Evolutionary conservation across 2,797 vertebrate genomes (phyloP).

Genomic region (Sternarchorhynchus goeldii): DNA sequence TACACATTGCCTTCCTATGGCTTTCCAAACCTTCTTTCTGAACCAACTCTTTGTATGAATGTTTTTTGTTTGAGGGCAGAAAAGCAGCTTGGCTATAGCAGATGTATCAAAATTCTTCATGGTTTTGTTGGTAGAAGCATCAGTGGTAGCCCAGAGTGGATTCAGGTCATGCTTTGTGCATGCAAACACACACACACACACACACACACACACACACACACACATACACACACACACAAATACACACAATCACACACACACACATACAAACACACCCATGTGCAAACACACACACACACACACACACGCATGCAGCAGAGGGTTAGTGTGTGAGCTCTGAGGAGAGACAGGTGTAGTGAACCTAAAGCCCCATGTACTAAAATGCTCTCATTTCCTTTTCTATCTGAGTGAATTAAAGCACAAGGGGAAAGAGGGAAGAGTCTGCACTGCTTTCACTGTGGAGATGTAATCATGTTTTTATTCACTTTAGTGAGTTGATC

Average conservation of each 20-base stretch:
- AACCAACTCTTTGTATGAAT: conserved; percentile 14
- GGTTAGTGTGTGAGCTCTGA: conserved; percentile 6
- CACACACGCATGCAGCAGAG: not conserved
- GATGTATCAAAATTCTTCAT: not conserved
- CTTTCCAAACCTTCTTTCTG: not conserved
- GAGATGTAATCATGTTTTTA: conserved; percentile 3
- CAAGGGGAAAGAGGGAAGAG: not conserved
- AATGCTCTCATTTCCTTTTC: conserved; percentile 30
- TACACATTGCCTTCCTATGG: not conserved
- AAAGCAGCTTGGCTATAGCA: conserved; percentile 16
- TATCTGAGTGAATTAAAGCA: conserved; percentile 34
- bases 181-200: conserved; percentile 17
- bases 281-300: conserved; percentile 22
- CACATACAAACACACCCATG: conserved; percentile 12
- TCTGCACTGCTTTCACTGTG: conserved; percentile 8
- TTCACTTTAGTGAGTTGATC: not conserved
- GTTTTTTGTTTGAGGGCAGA: conserved; percentile 6
- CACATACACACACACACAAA: conserved; percentile 23
- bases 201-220: conserved; percentile 18
- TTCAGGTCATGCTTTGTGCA: conserved; percentile 45
- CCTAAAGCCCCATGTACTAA: conserved; percentile 2
- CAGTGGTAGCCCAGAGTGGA: conserved; percentile 14
- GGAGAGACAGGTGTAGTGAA: conserved; percentile 23
- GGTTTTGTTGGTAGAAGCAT: conserved; percentile 2
- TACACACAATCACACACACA: conserved; percentile 8